Percentiles rank a stretch among this genome's conserved stretches.
Conservation (phyloP, 2,797 vertebrate species). For the Anguilla megastoma region DNA sequence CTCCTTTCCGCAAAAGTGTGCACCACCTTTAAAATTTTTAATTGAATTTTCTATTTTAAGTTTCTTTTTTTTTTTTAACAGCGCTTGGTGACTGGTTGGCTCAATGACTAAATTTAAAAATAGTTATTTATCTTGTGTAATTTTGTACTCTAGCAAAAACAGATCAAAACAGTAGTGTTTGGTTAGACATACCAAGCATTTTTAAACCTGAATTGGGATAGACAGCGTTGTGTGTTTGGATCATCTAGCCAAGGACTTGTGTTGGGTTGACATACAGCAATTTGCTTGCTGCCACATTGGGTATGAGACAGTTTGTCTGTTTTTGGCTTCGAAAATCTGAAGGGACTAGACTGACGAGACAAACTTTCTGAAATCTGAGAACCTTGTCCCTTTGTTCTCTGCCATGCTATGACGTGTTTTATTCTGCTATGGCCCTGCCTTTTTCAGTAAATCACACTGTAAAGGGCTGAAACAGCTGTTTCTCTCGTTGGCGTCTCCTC, state of each 20-base stretch:
- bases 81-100: not conserved
- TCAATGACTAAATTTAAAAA: not conserved
- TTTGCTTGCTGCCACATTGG: not conserved
- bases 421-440: not conserved
- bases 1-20: too few relatives aligned
- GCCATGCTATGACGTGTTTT: not conserved
- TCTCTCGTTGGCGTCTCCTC: not conserved
- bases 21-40: too few relatives aligned
- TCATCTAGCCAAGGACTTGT: not conserved
- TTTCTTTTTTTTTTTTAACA: not conserved
- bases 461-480: constrained; percentile 22
- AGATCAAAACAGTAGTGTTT: not conserved
- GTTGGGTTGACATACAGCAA: not conserved
- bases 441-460: constrained; percentile 19
- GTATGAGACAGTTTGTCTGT: not conserved
- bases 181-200: not conserved
- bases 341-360: not conserved
- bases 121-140: not conserved
- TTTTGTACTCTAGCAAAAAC: not conserved
- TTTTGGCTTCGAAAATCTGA: not conserved
- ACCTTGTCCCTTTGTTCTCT: not conserved
- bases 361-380: not conserved
- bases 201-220: not conserved
- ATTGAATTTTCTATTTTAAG: too few relatives aligned
- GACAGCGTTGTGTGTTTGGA: not conserved